Percentiles rank a stretch among this genome's conserved stretches.
Conservation (phyloP, 1,140 invertebrate genomes). For the Dendrolimus kikuchii region DNA sequence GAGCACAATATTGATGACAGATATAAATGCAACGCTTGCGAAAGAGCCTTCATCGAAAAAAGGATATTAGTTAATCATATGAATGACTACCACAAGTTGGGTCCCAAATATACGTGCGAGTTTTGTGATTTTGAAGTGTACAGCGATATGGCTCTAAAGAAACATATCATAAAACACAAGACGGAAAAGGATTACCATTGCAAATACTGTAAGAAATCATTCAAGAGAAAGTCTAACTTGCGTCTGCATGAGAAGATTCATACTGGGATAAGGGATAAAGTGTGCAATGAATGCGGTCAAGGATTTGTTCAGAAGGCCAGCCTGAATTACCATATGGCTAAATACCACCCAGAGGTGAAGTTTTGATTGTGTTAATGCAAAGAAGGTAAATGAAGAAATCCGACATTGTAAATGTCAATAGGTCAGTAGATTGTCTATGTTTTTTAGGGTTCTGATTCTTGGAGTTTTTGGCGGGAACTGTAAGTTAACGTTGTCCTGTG, state of each 20-base stretch:
- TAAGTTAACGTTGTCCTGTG: too few relatives aligned
- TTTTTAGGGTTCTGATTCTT: too few relatives aligned
- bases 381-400: too few relatives aligned
- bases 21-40: constrained; percentile 53
- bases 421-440: too few relatives aligned
- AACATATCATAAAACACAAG: constrained; percentile 56
- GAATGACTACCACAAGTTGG: constrained; percentile 54
- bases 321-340: constrained; percentile 60
- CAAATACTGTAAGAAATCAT: constrained; percentile 49
- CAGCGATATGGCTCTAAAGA: constrained; percentile 46
- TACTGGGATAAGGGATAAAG: constrained; percentile 82
- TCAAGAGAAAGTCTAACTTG: constrained; percentile 54
- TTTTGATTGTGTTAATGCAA: constrained; percentile 20
- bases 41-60: constrained; percentile 42
- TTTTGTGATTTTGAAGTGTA: constrained; percentile 54
- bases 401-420: too few relatives aligned
- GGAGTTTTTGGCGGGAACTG: too few relatives aligned
- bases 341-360: constrained; percentile 50
- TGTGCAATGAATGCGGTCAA: constrained; percentile 86
- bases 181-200: constrained; percentile 55
- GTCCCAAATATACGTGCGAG: constrained; percentile 43
- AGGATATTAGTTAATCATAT: constrained; percentile 42
- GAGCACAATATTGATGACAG: constrained; percentile 46
- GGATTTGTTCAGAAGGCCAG: constrained; percentile 78
- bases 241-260: constrained; percentile 84